Percentiles rank a stretch among this genome's conserved stretches.
Evolutionary conservation across 2,113 vertebrate species (phyloP).

Genomic region (Perca schrenkii): DNA sequence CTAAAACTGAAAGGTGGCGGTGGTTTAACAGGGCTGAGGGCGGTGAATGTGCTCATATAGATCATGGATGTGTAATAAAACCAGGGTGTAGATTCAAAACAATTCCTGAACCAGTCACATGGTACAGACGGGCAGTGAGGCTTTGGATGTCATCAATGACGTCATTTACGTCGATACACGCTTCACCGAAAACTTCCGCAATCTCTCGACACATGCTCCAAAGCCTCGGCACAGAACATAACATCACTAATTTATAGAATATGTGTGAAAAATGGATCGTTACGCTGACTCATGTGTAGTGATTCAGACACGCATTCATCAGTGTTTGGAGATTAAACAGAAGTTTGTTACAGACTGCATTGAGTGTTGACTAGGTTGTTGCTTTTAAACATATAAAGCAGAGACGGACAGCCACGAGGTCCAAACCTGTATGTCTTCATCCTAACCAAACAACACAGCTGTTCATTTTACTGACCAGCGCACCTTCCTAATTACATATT

Average conservation of each 20-base stretch:
- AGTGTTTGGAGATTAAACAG: background rate
- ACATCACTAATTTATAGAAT: background rate
- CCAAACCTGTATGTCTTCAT: background rate
- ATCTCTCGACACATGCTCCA: no score
- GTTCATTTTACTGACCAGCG: background rate
- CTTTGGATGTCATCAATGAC: no score
- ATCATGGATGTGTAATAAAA: no score
- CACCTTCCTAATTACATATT: constrained; percentile 25
- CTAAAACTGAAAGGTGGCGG: no score
- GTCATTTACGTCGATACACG: no score
- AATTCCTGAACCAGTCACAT: no score
- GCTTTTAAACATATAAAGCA: background rate
- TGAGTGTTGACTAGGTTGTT: background rate
- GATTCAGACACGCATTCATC: background rate
- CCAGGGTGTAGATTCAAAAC: no score
- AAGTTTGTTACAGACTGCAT: background rate
- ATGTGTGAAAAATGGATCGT: background rate
- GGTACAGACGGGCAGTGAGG: no score
- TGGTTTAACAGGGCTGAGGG: no score
- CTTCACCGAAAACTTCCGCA: no score
- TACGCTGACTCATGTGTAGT: background rate
- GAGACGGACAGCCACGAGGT: background rate
- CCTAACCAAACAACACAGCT: background rate
- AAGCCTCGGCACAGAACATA: no score
- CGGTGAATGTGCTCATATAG: no score